Conservation (phyloP, 2,797 vertebrate genomes). For the Epinephelus coioides region DNA sequence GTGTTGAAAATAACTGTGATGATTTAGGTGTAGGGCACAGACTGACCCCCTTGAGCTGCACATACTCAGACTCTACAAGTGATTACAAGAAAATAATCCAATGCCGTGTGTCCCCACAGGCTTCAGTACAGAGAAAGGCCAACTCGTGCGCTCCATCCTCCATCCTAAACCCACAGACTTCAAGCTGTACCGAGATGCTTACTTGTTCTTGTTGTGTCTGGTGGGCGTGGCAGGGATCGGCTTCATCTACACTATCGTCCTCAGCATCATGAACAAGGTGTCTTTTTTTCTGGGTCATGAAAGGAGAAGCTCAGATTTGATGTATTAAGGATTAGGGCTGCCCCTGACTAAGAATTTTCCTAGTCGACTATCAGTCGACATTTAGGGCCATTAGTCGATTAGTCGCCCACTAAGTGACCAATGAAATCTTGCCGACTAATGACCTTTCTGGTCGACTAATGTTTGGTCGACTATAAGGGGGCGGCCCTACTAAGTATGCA, state of each 20-base stretch:
- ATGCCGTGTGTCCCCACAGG: conserved; percentile 77
- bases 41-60: neutral
- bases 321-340: neutral
- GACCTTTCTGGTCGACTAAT: too few species aligned
- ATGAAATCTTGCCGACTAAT: too few species aligned
- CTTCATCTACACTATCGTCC: conserved; percentile 93
- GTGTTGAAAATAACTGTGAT: neutral
- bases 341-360: too few species aligned
- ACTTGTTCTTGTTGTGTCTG: conserved; percentile 94
- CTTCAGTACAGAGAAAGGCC: conserved; percentile 96
- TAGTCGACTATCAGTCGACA: too few species aligned
- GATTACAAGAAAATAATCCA: neutral
- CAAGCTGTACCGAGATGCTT: conserved; percentile 96
- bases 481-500: too few species aligned
- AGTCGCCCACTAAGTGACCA: too few species aligned
- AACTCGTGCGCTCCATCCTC: conserved; percentile 95
- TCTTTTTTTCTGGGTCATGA: neutral
- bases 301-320: neutral
- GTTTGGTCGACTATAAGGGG: too few species aligned
- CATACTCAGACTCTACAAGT: neutral
- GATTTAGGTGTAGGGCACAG: neutral
- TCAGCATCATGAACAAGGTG: conserved; percentile 88
- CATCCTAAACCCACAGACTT: conserved; percentile 98
- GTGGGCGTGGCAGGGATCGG: conserved; percentile 94
- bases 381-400: too few species aligned